These are phyloP conservation scores for Anhinga anhinga DNA, from an alignment of 2,113 vertebrate genomes.

Conservation along the genomic window DNA sequence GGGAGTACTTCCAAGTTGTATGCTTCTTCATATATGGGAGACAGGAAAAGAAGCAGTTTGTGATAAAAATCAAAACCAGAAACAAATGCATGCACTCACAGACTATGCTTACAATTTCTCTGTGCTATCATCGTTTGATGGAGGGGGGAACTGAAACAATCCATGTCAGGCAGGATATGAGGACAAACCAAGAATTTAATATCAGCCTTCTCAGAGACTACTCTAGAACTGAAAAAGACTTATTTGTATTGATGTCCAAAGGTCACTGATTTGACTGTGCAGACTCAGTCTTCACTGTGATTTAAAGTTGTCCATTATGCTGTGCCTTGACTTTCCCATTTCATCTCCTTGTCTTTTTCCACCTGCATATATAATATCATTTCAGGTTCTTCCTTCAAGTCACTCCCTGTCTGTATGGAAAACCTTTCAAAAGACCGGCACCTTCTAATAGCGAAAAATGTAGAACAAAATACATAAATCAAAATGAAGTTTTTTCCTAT, in stretches of 20 bases:
- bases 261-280: not conserved
- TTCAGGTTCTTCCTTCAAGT: not conserved
- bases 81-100: not conserved
- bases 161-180: not conserved
- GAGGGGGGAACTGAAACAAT: not conserved
- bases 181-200: not conserved
- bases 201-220: not conserved
- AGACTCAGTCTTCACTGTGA: not conserved
- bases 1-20: not conserved
- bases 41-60: not conserved
- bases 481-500: not conserved
- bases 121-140: not conserved
- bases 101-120: not conserved
- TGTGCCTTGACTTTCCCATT: not conserved
- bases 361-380: not conserved
- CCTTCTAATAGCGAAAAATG: not conserved
- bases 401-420: not conserved
- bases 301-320: not conserved
- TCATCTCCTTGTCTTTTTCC: not conserved
- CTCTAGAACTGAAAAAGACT: not conserved
- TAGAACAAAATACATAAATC: not conserved
- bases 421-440: not conserved
- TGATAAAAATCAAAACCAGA: not conserved
- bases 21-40: not conserved
- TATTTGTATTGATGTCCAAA: not conserved